A percentile compares a stretch with the other conserved stretches of the same genome.
Evolutionary conservation across 2,797 vertebrate species (phyloP).

Genomic region (Eurystomus glaucurus): DNA sequence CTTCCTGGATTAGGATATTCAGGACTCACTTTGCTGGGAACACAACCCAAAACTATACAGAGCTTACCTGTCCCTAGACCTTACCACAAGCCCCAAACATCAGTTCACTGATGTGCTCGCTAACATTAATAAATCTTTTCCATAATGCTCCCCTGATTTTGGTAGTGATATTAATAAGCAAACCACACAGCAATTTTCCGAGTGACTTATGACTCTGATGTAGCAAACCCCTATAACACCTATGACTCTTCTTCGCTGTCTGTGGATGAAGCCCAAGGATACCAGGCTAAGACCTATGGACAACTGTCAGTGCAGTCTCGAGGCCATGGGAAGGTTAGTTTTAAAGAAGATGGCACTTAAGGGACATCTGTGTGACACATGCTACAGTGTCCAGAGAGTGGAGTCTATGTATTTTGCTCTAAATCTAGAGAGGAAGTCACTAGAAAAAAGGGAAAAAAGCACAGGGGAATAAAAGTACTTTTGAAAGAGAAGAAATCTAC

Average conservation of each 20-base stretch:
- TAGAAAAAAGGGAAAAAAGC: constrained; percentile 9
- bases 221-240: background rate
- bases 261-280: background rate
- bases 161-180: background rate
- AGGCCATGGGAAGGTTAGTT: background rate
- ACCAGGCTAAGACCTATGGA: background rate
- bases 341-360: constrained; percentile 33
- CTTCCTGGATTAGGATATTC: background rate
- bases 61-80: background rate
- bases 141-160: background rate
- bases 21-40: background rate
- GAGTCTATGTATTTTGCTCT: constrained; percentile 19
- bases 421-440: constrained; percentile 39
- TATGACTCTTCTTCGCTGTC: background rate
- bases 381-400: constrained; percentile 45
- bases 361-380: constrained; percentile 30
- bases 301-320: background rate
- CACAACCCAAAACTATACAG: background rate
- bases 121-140: background rate
- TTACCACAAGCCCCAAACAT: background rate
- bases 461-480: constrained; percentile 68
- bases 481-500: constrained; percentile 77
- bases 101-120: background rate
- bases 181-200: background rate
- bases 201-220: background rate